Percentiles rank a stretch among this genome's conserved stretches.
Evolutionary conservation across 2,888 invertebrate species (phyloP).

Genomic region (Parasteatoda lunata): DNA sequence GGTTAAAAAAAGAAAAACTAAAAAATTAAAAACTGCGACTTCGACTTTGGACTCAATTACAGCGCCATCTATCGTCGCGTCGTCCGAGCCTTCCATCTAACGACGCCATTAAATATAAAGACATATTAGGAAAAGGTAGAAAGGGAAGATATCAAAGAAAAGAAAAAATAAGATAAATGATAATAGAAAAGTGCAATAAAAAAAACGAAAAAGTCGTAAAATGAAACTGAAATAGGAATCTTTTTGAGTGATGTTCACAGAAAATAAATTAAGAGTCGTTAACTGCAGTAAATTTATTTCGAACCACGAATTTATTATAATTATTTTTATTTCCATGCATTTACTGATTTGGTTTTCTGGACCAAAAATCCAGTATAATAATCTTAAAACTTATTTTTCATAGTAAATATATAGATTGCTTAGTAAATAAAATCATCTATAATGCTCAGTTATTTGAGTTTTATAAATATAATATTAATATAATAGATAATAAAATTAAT

Average conservation of each 20-base stretch:
- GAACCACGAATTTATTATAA: not conserved
- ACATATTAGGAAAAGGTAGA: slow-evolving; percentile 12
- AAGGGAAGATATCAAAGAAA: slow-evolving; percentile 1
- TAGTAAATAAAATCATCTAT: too few species aligned
- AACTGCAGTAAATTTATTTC: slow-evolving; percentile 44
- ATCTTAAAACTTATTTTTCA: too few species aligned
- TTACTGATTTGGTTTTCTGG: too few species aligned
- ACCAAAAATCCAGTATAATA: too few species aligned
- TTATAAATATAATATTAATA: too few species aligned
- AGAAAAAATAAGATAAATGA: not conserved
- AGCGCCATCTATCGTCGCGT: slow-evolving; percentile 51
- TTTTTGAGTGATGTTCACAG: slow-evolving; percentile 32
- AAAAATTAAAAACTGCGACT: slow-evolving; percentile 43
- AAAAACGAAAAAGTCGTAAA: slow-evolving; percentile 29
- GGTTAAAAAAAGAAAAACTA: not conserved
- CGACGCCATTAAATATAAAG: slow-evolving; percentile 48
- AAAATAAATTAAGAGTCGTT: slow-evolving; percentile 59
- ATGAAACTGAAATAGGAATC: slow-evolving; percentile 41
- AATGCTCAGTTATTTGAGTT: too few species aligned
- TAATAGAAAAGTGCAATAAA: slow-evolving; percentile 1
- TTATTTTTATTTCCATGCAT: too few species aligned
- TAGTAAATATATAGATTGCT: too few species aligned
- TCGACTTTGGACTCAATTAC: slow-evolving; percentile 57
- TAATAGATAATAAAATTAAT: too few species aligned
- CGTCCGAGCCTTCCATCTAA: slow-evolving; percentile 43